Base-by-base conservation (phyloP, 2,888 invertebrate species). In the Beris morrisii region DNA sequence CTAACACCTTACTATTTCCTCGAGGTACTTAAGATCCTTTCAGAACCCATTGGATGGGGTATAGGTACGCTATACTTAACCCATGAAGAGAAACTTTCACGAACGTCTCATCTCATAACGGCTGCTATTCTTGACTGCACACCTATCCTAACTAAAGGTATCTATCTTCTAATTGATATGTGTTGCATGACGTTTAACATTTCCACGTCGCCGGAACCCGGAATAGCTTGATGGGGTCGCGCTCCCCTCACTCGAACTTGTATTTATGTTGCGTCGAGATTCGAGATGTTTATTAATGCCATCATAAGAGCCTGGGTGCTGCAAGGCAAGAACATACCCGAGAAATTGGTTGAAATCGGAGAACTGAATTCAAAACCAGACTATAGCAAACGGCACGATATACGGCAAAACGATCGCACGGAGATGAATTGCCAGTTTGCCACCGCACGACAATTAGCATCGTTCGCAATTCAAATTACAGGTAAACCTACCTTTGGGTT, bases 81-180 rank as follows among this genome's bases (percentile, higher is more conserved):
- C n/a, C 48, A 12, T 4, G n/a, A 48, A 48, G 7, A 11, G 15
- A 15, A 48, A 48, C 9, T 48, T 48, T 48, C 12, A 6, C 48
- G 48, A 48, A 48, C 5, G 48, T 13, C 15, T 13, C 15, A 15
- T 48, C 12, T 1, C 48, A 6, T 48, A 15, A 3, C 9, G 9
- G 38, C 38, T 3, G 7, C 38, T 13, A 48, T 6, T 11, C 15
- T 4, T 48, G 6, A 48, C 15, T 11, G 6, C 48, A 38, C 38
- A 38, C 38, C 38, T 38, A 32, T 7, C 7, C 38, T 38, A 6
- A 15, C 7, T 48, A 48, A 15, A 48, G n/a, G n/a, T 9, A 15
- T 44, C 15, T 64, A 31, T 50, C n/a, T 44, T 31, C 31, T 65
- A 65, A 65, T 65, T 65, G 65, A 65, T 52, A 65, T 65, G 65